A percentile compares a stretch with the other conserved stretches of the same genome.
Evolutionary conservation across 2,113 vertebrate species (phyloP).

Genomic region (Tautogolabrus adspersus): DNA sequence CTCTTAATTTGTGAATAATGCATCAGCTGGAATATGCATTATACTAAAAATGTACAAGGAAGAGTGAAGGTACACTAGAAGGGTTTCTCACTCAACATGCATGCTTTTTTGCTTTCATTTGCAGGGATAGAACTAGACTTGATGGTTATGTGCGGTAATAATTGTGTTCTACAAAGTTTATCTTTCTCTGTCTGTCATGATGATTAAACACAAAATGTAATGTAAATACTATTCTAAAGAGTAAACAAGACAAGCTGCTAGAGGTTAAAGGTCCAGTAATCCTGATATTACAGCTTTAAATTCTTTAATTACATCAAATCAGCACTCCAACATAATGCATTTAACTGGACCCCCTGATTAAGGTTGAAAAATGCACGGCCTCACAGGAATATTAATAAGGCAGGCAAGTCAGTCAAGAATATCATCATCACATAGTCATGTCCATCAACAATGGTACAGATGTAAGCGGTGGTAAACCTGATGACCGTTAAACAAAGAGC

Average conservation of each 20-base stretch:
- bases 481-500: constrained; percentile 70
- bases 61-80: constrained; percentile 68
- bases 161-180: constrained; percentile 38
- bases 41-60: constrained; percentile 65
- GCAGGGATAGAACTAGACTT: constrained; percentile 37
- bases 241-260: constrained; percentile 48
- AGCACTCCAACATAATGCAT: constrained; percentile 37
- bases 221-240: constrained; percentile 28
- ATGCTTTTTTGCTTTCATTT: constrained; percentile 58
- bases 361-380: constrained; percentile 38
- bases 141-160: constrained; percentile 32
- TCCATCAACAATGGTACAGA: constrained; percentile 74
- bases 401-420: constrained; percentile 68
- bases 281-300: constrained; percentile 20
- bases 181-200: constrained; percentile 37
- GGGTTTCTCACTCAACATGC: constrained; percentile 60
- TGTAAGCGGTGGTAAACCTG: constrained; percentile 73
- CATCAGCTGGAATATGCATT: constrained; percentile 70
- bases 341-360: constrained; percentile 34
- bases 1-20: constrained; percentile 82
- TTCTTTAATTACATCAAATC: constrained; percentile 29
- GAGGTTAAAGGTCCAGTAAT: constrained; percentile 14
- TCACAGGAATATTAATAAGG: constrained; percentile 70
- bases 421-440: constrained; percentile 70
- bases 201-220: constrained; percentile 36